phyloP scores from a whole-genome alignment of 2,888 invertebrate species.

The Athalia rosae region DNA sequence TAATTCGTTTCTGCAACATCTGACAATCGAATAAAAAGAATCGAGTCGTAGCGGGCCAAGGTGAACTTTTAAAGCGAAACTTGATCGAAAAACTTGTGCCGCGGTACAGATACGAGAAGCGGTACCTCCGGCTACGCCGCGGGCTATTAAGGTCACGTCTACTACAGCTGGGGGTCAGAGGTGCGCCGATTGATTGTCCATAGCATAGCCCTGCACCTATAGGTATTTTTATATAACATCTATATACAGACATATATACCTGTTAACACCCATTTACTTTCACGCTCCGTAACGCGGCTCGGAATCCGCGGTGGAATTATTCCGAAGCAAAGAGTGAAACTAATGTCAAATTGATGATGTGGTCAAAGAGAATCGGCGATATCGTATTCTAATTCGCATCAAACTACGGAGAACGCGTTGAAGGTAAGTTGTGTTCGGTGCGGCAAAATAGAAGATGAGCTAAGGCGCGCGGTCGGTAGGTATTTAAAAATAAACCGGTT shows the following conservation, averaged over 20 bases:
- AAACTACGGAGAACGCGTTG: neutral
- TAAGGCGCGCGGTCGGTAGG: neutral
- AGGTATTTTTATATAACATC: neutral
- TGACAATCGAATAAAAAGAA: neutral
- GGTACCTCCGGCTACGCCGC: too few species aligned
- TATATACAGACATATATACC: neutral
- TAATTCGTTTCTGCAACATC: neutral
- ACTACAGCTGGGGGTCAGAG: slow-evolving; percentile 13
- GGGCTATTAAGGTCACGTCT: slow-evolving; percentile 13
- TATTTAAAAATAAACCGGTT: slow-evolving; percentile 42
- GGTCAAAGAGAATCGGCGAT: neutral
- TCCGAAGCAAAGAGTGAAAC: neutral
- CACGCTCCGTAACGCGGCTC: neutral
- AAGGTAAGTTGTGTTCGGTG: neutral
- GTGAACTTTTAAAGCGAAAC: slow-evolving; percentile 28
- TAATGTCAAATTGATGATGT: neutral
- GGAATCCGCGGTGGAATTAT: neutral
- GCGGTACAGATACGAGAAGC: neutral
- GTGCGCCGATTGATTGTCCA: slow-evolving; percentile 30
- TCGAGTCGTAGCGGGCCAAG: slow-evolving; percentile 17
- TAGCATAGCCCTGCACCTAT: neutral
- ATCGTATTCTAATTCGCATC: slow-evolving; percentile 14
- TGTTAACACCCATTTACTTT: neutral
- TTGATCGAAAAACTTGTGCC: slow-evolving; percentile 16
- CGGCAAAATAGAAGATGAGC: slow-evolving; percentile 39